Evolutionary conservation across 2,888 invertebrate species (phyloP), one percentile per base, ranked within the genome.

Genomic region (Lingula anatina): DNA sequence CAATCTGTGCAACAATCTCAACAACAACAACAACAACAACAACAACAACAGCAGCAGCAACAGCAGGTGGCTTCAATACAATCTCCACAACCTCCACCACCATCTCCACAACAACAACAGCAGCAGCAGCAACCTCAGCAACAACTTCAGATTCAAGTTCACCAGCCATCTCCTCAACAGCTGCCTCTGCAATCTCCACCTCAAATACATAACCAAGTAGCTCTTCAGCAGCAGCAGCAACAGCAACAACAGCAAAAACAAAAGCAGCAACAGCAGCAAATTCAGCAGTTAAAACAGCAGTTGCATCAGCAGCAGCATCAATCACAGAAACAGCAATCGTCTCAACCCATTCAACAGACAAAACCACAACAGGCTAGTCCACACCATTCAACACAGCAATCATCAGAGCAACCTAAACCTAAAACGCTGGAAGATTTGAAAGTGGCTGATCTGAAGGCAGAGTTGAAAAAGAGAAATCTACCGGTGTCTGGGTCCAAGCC

Each of bases 401-500:
- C 52, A 21, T 31, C 45, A 25, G 39, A 12, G 9, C 15, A 9
- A 12, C 31, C 31, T 9, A 31, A 28, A n/a, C 26, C 44, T 47
- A 38, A 38, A 24, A n/a, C 39, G 7, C 81, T 95, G 66, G 92
- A 94, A 75, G 94, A 94, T 70, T 90, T 95, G 90, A 94, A 94
- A 81, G 95, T 90, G 47, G 91, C 90, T 54, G 95, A 96, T 73
- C 81, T 96, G 60, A 93, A 94, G 75, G 88, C 89, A 50, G 95
- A 96, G 75, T 83, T 95, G 64, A 96, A 95, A 77, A 87, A 90
- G 50, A 84, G 96, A 44, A 94, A 89, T 76, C 80, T 97, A 53
- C 91, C 95, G 4, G 96, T 97, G 1, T 95, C 95, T 12, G 96
- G 96, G 23, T 88, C 95, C 0, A 97, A 97, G 73, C 92, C 94